phyloP scores from a whole-genome alignment of 1,140 invertebrate species.

The Drosophila jambulina region DNA sequence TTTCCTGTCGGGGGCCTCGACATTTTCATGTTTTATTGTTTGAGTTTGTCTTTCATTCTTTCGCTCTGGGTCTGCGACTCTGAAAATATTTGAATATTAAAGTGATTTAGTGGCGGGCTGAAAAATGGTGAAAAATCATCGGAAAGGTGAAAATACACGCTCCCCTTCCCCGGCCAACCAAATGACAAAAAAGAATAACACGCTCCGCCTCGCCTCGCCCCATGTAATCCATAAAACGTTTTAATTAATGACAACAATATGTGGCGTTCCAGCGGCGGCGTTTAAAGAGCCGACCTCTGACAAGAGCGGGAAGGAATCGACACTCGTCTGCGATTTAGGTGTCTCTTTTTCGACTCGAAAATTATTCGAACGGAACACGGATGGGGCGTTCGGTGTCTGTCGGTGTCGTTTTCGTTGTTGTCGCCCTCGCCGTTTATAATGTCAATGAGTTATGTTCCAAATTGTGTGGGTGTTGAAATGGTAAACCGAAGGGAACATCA shows the following conservation, averaged over 20 bases:
- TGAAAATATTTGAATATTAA: conserved; percentile 79
- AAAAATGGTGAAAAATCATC: conserved; percentile 80
- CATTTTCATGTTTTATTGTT: conserved; percentile 83
- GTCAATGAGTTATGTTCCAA: conserved; percentile 62
- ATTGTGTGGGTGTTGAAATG: conserved; percentile 60
- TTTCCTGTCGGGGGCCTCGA: conserved; percentile 65
- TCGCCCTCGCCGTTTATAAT: conserved; percentile 51
- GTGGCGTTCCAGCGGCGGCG: conserved; percentile 66
- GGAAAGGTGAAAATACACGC: conserved; percentile 53
- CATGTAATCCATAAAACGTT: conserved; percentile 83
- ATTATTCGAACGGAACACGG: conserved; percentile 52
- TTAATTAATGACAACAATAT: conserved; percentile 84
- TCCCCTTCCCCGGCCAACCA: background rate
- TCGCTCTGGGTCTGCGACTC: conserved; percentile 15
- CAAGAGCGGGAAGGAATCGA: conserved; percentile 49
- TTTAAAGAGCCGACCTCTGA: conserved; percentile 49
- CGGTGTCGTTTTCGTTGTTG: conserved; percentile 46
- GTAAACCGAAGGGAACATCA: conserved; percentile 55
- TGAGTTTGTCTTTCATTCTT: conserved; percentile 51
- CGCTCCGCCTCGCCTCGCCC: conserved; percentile 52
- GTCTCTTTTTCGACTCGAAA: conserved; percentile 31
- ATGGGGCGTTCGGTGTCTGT: conserved; percentile 48
- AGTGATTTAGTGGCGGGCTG: conserved; percentile 77
- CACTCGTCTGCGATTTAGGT: conserved; percentile 65
- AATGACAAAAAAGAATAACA: conserved; percentile 11